These are phyloP conservation scores for Malthinus flaveolus DNA, from an alignment of 2,888 invertebrate species.

Conservation along the genomic window DNA sequence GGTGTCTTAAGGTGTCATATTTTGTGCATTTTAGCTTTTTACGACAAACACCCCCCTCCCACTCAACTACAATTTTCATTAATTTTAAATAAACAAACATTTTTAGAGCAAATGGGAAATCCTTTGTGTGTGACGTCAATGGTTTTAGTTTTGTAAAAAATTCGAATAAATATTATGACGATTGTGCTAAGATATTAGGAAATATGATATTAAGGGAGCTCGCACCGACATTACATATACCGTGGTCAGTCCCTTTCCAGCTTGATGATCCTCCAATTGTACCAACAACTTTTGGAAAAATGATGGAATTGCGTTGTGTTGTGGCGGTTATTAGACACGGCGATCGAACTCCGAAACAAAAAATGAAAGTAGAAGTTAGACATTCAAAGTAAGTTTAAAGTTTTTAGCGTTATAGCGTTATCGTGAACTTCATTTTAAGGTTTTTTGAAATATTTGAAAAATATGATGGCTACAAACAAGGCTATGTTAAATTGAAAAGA, in stretches of 20 bases:
- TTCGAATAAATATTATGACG: constrained; percentile 99
- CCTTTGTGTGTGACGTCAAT: constrained; percentile 99
- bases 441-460: constrained; percentile 99
- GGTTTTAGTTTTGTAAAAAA: constrained; percentile 99
- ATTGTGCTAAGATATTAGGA: constrained; percentile 96
- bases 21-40: no score
- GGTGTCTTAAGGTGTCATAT: no score
- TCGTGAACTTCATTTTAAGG: constrained; percentile 55
- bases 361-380: constrained; percentile 99
- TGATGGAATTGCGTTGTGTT: constrained; percentile 91
- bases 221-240: constrained; percentile 94
- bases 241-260: constrained; percentile 97
- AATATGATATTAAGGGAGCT: constrained; percentile 96
- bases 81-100: no score
- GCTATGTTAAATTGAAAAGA: constrained; percentile 95
- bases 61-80: not conserved
- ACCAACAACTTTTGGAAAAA: constrained; percentile 97
- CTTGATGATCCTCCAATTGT: constrained; percentile 98
- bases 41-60: no score
- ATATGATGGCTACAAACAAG: constrained; percentile 93
- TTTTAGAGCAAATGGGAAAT: constrained; percentile 92
- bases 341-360: constrained; percentile 98
- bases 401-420: not conserved
- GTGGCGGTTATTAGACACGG: constrained; percentile 98
- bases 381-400: constrained; percentile 76